A percentile compares a stretch with the other conserved stretches of the same genome.
These are phyloP conservation scores for Catagonus wagneri DNA, from an alignment of 2,113 vertebrate species.

Conservation along the genomic window DNA sequence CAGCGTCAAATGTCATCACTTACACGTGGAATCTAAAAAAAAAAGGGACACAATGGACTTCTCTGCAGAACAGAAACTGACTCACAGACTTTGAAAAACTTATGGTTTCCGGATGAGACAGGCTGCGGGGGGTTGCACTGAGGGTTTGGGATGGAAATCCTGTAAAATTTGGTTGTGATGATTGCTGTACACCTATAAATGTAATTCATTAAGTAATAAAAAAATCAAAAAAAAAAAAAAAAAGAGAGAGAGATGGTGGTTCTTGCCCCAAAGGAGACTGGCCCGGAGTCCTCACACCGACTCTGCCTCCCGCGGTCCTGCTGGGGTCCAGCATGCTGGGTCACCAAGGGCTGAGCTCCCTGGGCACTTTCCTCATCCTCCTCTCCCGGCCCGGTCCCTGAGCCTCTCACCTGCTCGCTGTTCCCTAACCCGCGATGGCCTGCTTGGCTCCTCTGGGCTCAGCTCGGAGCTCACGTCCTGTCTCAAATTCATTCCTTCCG, in stretches of 20 bases:
- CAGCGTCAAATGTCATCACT: too few species aligned
- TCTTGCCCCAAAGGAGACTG: not conserved
- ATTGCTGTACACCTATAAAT: too few species aligned
- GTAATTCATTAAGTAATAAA: too few species aligned
- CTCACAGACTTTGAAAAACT: too few species aligned
- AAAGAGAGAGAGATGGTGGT: rapidly evolving
- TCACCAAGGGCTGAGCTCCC: rapidly evolving
- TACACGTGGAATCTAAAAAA: too few species aligned
- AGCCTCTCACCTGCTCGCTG: not conserved
- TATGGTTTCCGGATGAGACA: too few species aligned
- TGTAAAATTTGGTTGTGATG: too few species aligned
- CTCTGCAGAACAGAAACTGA: too few species aligned
- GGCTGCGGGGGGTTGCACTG: too few species aligned
- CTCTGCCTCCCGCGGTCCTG: not conserved
- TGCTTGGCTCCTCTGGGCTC: not conserved
- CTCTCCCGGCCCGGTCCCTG: not conserved
- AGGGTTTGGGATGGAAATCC: too few species aligned
- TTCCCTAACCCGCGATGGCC: not conserved
- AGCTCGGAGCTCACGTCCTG: not conserved
- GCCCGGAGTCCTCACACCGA: not conserved
- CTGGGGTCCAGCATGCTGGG: not conserved
- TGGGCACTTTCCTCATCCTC: not conserved
- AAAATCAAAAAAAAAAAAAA: too few species aligned
- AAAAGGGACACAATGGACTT: too few species aligned
- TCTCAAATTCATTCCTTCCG: not conserved